A percentile compares a stretch with the other conserved stretches of the same genome.
Conservation (phyloP, 1,140 invertebrate species). For the Ruditapes philippinarum region DNA sequence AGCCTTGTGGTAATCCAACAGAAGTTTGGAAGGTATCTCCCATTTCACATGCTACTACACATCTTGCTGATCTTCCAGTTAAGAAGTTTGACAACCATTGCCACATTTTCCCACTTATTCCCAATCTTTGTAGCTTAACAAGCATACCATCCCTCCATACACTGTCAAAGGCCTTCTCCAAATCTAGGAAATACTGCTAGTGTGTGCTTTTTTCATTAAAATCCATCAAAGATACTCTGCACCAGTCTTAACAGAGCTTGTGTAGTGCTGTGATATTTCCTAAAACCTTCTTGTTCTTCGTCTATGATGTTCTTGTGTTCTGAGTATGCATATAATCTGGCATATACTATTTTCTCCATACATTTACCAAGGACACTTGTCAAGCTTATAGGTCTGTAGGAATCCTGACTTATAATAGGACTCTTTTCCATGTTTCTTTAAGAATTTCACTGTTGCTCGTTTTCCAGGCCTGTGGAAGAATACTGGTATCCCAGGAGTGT, state of each 20-base stretch:
- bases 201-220: not conserved
- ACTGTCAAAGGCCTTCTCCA: slow-evolving; percentile 44
- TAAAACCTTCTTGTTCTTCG: slow-evolving; percentile 40
- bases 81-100: slow-evolving; percentile 21
- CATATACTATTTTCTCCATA: slow-evolving; percentile 9
- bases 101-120: slow-evolving; percentile 31
- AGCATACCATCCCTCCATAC: slow-evolving; percentile 19
- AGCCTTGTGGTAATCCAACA: slow-evolving; percentile 26
- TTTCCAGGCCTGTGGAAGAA: slow-evolving; percentile 9
- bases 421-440: slow-evolving; percentile 21
- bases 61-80: not conserved
- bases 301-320: slow-evolving; percentile 7
- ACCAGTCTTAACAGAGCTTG: not conserved
- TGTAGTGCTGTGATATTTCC: not conserved
- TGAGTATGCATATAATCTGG: not conserved
- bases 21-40: not conserved
- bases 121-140: not conserved
- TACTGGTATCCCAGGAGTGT: not conserved
- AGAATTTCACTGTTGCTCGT: not conserved
- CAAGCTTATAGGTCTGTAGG: slow-evolving; percentile 18
- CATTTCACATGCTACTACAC: not conserved
- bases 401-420: not conserved
- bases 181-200: slow-evolving; percentile 12
- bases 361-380: slow-evolving; percentile 14
- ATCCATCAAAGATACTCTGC: not conserved